Conservation (phyloP, 2,888 invertebrate species). For the Hyppa rectilinea region DNA sequence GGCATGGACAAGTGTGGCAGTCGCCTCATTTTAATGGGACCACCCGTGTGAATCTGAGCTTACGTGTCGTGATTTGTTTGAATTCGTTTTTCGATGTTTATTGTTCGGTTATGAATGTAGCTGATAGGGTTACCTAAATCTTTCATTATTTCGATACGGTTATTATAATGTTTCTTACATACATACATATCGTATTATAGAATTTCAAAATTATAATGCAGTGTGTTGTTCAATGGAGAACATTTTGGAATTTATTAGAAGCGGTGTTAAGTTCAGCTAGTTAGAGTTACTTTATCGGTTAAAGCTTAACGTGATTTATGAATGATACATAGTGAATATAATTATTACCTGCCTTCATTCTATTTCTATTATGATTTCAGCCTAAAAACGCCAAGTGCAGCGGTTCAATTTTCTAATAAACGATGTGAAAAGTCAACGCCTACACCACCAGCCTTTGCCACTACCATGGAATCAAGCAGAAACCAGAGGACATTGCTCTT, state of each 20-base stretch:
- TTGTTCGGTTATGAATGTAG: constrained; percentile 58
- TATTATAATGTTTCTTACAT: constrained; percentile 38
- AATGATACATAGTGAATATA: not conserved
- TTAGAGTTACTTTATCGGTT: constrained; percentile 22
- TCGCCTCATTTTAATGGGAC: constrained; percentile 81
- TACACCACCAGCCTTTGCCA: not conserved
- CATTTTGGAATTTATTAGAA: constrained; percentile 35
- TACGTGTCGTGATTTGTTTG: constrained; percentile 69
- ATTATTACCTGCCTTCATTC: not conserved
- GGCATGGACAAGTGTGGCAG: constrained; percentile 79
- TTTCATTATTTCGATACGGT: constrained; percentile 50
- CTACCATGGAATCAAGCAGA: not conserved
- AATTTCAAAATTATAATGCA: constrained; percentile 43
- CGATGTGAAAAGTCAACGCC: not conserved
- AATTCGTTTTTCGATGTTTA: constrained; percentile 63
- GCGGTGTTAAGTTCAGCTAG: constrained; percentile 35
- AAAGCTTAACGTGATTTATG: constrained; percentile 14
- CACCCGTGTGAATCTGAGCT: constrained; percentile 79
- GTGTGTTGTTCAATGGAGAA: not conserved
- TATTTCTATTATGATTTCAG: not conserved
- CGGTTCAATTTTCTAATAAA: not conserved
- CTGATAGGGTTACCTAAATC: constrained; percentile 53
- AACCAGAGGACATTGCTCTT: not conserved
- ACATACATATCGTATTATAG: no score
- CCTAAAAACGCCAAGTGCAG: fast-evolving